Conservation (phyloP, 2,797 vertebrate genomes). For the Menidia menidia region DNA sequence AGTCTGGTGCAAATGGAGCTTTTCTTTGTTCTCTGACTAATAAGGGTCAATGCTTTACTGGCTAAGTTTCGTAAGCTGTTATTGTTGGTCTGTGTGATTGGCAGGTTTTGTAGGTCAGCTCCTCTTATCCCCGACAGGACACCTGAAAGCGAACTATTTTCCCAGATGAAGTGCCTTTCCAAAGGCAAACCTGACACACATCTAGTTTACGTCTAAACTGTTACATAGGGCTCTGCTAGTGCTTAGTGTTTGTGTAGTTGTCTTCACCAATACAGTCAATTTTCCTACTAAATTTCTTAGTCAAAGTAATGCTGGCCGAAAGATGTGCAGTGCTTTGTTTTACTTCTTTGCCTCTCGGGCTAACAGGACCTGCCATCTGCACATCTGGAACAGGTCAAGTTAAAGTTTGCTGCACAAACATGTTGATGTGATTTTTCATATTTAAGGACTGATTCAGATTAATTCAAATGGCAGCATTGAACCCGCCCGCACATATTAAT, state of each 20-base stretch:
- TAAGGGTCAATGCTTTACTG: slow-evolving; percentile 15
- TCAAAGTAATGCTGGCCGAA: neutral
- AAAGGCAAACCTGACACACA: too few species aligned
- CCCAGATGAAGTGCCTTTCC: neutral
- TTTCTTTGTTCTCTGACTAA: slow-evolving; percentile 35
- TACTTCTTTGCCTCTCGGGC: neutral
- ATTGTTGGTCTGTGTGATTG: slow-evolving; percentile 18
- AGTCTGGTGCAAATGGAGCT: slow-evolving; percentile 21
- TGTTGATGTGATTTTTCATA: neutral
- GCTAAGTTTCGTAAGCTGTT: slow-evolving; percentile 33
- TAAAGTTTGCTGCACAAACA: slow-evolving; percentile 2
- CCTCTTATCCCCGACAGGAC: slow-evolving; percentile 12
- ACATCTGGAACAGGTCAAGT: slow-evolving; percentile 1
- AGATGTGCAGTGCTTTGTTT: slow-evolving; percentile 1
- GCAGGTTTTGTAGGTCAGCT: slow-evolving; percentile 26
- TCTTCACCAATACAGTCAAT: too few species aligned
- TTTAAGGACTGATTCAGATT: neutral
- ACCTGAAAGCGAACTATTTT: neutral
- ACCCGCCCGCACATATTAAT: neutral
- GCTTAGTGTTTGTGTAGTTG: too few species aligned
- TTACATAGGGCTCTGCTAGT: too few species aligned
- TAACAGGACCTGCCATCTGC: neutral
- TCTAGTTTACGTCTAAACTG: too few species aligned
- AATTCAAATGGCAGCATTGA: neutral
- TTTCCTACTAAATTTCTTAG: neutral